Percentiles rank a stretch among this genome's conserved stretches.
Conservation (phyloP, 2,113 vertebrate species). For the Aphelocoma coerulescens region DNA sequence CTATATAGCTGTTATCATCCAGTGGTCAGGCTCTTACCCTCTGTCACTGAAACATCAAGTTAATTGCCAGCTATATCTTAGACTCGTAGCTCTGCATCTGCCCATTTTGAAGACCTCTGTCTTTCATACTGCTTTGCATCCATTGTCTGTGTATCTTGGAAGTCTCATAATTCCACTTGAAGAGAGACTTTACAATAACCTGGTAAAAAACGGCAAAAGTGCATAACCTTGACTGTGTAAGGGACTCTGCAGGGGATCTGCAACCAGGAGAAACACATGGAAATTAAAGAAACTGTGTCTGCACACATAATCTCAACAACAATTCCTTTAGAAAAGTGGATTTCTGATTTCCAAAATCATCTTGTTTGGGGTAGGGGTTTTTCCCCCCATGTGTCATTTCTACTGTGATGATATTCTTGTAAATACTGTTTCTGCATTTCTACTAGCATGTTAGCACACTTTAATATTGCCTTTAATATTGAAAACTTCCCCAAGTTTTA, state of each 20-base stretch:
- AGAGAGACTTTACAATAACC: not conserved
- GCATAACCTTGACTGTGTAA: not conserved
- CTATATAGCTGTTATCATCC: not conserved
- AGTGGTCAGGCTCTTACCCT: not conserved
- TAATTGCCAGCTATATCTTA: not conserved
- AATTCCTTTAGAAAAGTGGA: not conserved
- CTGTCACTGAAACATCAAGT: not conserved
- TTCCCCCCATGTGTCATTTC: not conserved
- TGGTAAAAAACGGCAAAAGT: not conserved
- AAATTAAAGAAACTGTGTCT: not conserved
- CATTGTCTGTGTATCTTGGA: not conserved
- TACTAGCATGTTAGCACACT: not conserved
- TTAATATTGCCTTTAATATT: not conserved
- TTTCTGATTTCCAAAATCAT: not conserved
- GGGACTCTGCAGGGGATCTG: not conserved
- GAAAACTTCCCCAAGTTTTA: not conserved
- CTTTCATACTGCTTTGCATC: not conserved
- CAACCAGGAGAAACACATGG: not conserved
- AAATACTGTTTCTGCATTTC: not conserved
- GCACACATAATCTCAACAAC: not conserved
- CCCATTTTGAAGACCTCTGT: not conserved
- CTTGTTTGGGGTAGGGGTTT: fast-evolving
- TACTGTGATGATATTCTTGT: not conserved
- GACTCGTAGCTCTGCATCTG: not conserved
- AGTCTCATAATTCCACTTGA: not conserved